Evolutionary conservation across 2,888 invertebrate species (phyloP).

Genomic region (Scaptomyza polygonia): DNA sequence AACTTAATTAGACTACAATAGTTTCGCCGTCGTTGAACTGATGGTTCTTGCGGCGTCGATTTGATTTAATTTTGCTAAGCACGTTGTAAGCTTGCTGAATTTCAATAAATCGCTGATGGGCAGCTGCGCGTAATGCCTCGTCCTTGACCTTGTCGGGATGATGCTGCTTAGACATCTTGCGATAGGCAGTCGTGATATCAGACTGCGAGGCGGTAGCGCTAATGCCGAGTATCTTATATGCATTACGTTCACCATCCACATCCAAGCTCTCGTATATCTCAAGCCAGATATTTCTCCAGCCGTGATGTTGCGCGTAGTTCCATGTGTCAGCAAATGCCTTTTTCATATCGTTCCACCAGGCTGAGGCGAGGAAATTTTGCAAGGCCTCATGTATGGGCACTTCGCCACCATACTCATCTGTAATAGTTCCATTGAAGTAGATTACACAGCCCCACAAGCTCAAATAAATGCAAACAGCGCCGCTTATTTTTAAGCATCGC

Average conservation of each 20-base stretch:
- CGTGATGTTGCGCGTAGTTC: conserved; percentile 92
- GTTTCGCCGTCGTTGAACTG: conserved; percentile 86
- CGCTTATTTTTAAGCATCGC: conserved; percentile 86
- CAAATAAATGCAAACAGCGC: conserved; percentile 89
- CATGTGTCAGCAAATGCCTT: conserved; percentile 90
- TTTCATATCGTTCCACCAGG: conserved; percentile 93
- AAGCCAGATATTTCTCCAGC: conserved; percentile 94
- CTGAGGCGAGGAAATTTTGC: conserved; percentile 94
- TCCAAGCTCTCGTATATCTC: conserved; percentile 94
- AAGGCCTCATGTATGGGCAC: conserved; percentile 94
- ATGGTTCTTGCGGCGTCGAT: conserved; percentile 90
- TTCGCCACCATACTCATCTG: conserved; percentile 93
- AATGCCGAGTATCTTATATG: conserved; percentile 92
- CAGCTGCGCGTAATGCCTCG: conserved; percentile 87
- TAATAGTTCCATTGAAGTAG: conserved; percentile 94
- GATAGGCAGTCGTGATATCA: conserved; percentile 93
- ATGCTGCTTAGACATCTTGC: conserved; percentile 91
- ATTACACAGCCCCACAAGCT: conserved; percentile 91
- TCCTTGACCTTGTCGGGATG: conserved; percentile 97
- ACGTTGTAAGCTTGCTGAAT: conserved; percentile 97
- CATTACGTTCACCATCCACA: conserved; percentile 95
- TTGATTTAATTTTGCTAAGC: conserved; percentile 92
- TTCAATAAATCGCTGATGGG: conserved; percentile 95
- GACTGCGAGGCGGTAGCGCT: conserved; percentile 92
- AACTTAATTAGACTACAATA: conserved; percentile 52